A percentile compares a stretch with the other conserved stretches of the same genome.
Evolutionary conservation across 2,113 vertebrate genomes (phyloP).

Genomic region (Talpa occidentalis): DNA sequence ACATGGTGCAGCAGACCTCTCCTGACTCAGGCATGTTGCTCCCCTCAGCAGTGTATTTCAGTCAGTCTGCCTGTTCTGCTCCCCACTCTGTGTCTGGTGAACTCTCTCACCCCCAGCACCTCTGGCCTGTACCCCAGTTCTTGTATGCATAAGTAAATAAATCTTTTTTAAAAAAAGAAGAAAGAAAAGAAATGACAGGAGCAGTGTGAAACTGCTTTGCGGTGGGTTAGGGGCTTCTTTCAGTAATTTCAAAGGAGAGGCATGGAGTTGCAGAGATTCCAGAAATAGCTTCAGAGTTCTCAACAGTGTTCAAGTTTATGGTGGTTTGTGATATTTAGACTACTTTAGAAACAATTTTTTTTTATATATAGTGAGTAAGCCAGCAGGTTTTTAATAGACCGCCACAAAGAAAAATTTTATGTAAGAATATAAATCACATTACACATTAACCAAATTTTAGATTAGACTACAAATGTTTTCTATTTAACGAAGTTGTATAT

Average conservation of each 20-base stretch:
- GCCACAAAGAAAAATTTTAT: not conserved
- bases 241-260: not conserved
- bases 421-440: not conserved
- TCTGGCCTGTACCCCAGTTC: too few relatives aligned
- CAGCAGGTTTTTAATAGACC: not conserved
- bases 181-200: constrained; percentile 17
- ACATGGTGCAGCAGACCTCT: too few relatives aligned
- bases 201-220: not conserved
- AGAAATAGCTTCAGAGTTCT: not conserved
- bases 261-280: not conserved
- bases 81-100: too few relatives aligned
- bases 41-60: too few relatives aligned
- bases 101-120: too few relatives aligned
- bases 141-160: too few relatives aligned
- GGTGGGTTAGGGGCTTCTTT: not conserved
- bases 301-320: not conserved
- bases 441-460: not conserved
- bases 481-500: not conserved
- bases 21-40: too few relatives aligned
- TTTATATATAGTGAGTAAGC: constrained; percentile 6
- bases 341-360: not conserved
- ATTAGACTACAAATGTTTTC: not conserved
- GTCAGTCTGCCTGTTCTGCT: too few relatives aligned
- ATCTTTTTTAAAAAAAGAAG: too few relatives aligned
- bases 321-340: not conserved